These are phyloP conservation scores for Palythoa heliodiscus DNA, from an alignment of 92 coral and sea anemone genomes.

Conservation along the genomic window DNA sequence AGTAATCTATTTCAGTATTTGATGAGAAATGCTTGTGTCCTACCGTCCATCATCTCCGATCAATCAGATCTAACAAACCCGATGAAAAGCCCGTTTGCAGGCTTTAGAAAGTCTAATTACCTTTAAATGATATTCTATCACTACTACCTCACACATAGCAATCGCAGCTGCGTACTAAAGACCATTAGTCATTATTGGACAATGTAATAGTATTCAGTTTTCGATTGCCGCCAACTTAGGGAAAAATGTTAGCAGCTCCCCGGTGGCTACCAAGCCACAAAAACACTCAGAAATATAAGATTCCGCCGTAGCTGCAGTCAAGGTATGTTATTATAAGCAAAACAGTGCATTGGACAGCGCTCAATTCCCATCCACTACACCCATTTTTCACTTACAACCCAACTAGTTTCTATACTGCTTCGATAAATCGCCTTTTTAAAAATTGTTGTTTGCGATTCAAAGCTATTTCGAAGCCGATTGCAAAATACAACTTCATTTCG, in stretches of 20 bases:
- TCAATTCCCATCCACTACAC: neutral
- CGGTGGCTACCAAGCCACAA: neutral
- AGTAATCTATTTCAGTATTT: too few species aligned
- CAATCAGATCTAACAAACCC: too few species aligned
- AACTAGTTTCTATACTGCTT: neutral
- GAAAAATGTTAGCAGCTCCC: slow-evolving; percentile 3
- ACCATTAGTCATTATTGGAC: neutral
- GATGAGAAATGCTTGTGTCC: too few species aligned
- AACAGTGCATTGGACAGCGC: neutral
- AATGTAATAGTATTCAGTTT: too few species aligned
- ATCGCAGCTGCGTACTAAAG: neutral
- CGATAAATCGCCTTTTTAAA: neutral
- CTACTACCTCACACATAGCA: neutral
- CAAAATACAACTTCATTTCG: neutral
- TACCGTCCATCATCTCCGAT: too few species aligned
- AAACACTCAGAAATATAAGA: neutral
- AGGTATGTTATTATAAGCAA: neutral
- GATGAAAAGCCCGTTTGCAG: too few species aligned
- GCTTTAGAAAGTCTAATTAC: neutral
- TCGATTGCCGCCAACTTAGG: too few species aligned
- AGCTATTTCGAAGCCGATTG: neutral
- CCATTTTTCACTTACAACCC: neutral
- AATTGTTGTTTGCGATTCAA: neutral
- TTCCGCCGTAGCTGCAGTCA: neutral
- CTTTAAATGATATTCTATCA: neutral